Evolutionary conservation across 2,113 vertebrate genomes (phyloP), one percentile per base, ranked within the genome.

Genomic region (Trinectes maculatus): DNA sequence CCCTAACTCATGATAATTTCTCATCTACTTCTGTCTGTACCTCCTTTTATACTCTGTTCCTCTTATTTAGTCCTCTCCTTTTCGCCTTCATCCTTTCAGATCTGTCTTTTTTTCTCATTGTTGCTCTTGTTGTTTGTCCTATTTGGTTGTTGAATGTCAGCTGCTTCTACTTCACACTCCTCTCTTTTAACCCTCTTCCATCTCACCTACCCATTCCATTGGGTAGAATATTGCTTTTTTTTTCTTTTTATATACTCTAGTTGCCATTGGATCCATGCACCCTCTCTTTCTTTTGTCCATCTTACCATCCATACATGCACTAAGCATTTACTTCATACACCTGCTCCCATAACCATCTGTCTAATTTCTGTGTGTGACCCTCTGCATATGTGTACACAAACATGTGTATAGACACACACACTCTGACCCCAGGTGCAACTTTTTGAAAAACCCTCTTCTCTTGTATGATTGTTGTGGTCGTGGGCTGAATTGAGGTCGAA

Each of bases 281-380:
- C 34, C 53, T 33, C 18, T 47, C 29, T n/a, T 15, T 42, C 44
- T 63, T 77, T 76, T 64, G 63, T 79, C 56, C 22, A 33, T 56
- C 51, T 79, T 63, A 83, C 61, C 65, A 54, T 44, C 46, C 19
- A 21, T 46, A 61, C 68, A 62, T 71, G n/a, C n/a, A n/a, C n/a
- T n/a, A n/a, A n/a, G n/a, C n/a, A 64, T 62, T 83, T 67, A 21
- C 34, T 70, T 47, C 33, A 44, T 71, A 44, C 81, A 89, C 80
- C 80, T 80, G 71, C 69, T 75, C 71, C 80, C 53, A n/a, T 40
- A 67, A 58, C 28, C 71, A 62, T 40, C 19, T 56, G 21, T 43
- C 58, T 51, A 11, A 44, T 79, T 69, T 74, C 68, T 77, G 71
- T 85, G 76, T 53, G 80, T 78, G 83, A 81, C 74, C 72, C 57